These are phyloP conservation scores for Hiodon alosoides DNA, from an alignment of 2,113 vertebrate genomes.

Conservation along the genomic window DNA sequence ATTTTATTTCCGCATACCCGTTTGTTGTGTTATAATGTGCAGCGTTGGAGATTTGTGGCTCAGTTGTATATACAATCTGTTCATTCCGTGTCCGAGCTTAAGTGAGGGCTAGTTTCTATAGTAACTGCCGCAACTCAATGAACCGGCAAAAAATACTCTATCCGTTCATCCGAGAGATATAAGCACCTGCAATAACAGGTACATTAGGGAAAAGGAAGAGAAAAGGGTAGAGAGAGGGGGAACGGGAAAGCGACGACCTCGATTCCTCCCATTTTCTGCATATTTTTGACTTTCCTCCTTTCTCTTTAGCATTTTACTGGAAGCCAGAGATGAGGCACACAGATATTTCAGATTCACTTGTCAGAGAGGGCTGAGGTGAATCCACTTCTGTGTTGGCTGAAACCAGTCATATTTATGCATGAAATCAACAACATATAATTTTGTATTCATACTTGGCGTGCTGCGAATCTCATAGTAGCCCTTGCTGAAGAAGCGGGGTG, in stretches of 20 bases:
- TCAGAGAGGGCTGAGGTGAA: neutral
- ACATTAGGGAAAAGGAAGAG: conserved; percentile 24
- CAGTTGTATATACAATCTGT: neutral
- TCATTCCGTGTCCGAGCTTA: conserved; percentile 25
- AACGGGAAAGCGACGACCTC: neutral
- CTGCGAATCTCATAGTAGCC: neutral
- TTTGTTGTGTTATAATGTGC: neutral
- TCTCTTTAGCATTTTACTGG: neutral
- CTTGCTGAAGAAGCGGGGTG: too few relatives aligned
- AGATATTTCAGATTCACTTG: neutral
- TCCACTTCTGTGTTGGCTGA: neutral
- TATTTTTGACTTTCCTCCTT: neutral
- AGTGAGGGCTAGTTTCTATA: conserved; percentile 58
- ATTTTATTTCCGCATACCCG: neutral
- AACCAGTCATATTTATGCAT: neutral
- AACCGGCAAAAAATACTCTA: conserved; percentile 48
- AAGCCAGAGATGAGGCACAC: neutral
- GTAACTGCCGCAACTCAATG: conserved; percentile 55
- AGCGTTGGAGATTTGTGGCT: neutral
- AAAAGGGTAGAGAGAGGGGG: neutral
- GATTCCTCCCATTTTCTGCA: neutral
- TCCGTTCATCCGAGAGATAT: conserved; percentile 44
- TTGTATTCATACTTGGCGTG: too few relatives aligned
- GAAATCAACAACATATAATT: too few relatives aligned
- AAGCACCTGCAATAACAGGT: conserved; percentile 40